Conservation (phyloP, 2,888 invertebrate genomes). For the Caenorhabditis sp. region DNA sequence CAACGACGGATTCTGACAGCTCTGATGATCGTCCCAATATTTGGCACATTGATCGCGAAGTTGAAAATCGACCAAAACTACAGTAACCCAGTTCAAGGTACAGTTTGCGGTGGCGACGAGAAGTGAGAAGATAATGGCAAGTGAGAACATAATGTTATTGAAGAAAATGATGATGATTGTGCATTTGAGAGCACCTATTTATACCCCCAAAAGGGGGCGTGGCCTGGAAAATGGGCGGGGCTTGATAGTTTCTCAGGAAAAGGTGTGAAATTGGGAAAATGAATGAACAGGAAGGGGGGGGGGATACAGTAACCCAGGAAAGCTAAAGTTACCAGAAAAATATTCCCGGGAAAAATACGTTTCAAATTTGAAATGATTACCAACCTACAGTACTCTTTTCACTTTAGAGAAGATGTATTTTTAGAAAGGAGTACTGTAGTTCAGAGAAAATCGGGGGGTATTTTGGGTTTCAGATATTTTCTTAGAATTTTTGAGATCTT, state of each 20-base stretch:
- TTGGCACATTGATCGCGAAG: constrained; percentile 22
- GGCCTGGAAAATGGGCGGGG: not conserved
- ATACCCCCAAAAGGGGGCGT: not conserved
- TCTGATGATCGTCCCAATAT: constrained; percentile 23
- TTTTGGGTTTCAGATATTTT: no score
- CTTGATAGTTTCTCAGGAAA: no score
- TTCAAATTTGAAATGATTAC: no score
- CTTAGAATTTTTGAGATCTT: no score
- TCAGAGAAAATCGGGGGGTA: no score
- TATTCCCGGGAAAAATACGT: no score
- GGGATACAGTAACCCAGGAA: no score
- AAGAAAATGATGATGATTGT: not conserved
- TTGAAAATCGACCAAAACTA: constrained; percentile 22
- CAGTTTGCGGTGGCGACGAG: not conserved
- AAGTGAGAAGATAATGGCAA: not conserved
- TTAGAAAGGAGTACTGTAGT: no score
- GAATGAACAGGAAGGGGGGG: no score
- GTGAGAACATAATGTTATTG: constrained; percentile 5
- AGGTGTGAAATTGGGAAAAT: not conserved
- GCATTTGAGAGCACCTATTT: not conserved
- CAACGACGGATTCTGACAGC: constrained; percentile 17
- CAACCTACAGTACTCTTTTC: no score
- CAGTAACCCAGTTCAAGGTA: constrained; percentile 25
- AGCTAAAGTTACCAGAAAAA: no score
- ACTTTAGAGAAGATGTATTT: no score